These are phyloP conservation scores for Isoperla grammatica DNA, from an alignment of 2,888 invertebrate species.

Conservation along the genomic window DNA sequence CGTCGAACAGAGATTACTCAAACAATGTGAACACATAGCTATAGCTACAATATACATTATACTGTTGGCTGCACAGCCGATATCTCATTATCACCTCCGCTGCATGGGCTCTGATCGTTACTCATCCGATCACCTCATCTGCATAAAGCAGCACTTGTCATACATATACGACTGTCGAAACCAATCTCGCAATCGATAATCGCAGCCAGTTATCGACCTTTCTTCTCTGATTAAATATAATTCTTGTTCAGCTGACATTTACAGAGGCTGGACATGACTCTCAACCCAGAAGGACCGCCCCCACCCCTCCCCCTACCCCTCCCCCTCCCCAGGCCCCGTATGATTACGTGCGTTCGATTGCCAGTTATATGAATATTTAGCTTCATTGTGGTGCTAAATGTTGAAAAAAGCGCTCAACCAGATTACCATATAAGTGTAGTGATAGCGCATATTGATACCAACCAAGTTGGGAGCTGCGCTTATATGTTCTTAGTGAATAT, in stretches of 20 bases:
- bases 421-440: no score
- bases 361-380: no score
- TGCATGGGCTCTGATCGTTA: not conserved
- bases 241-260: not conserved
- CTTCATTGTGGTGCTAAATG: no score
- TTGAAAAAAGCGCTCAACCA: no score
- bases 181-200: constrained; percentile 1
- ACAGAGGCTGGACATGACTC: no score
- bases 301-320: not conserved
- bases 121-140: not conserved
- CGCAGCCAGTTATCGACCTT: not conserved
- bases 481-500: no score
- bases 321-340: not conserved
- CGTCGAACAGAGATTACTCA: no score
- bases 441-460: no score
- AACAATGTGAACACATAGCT: no score
- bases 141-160: constrained; percentile 1
- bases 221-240: constrained; percentile 13
- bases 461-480: no score
- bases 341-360: not conserved
- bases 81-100: constrained; percentile 7
- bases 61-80: constrained; percentile 2
- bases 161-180: no score
- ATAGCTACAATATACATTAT: constrained; percentile 4
- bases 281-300: no score